Evolutionary conservation across 1,140 invertebrate species (phyloP).

Genomic region (Colletes gigas): DNA sequence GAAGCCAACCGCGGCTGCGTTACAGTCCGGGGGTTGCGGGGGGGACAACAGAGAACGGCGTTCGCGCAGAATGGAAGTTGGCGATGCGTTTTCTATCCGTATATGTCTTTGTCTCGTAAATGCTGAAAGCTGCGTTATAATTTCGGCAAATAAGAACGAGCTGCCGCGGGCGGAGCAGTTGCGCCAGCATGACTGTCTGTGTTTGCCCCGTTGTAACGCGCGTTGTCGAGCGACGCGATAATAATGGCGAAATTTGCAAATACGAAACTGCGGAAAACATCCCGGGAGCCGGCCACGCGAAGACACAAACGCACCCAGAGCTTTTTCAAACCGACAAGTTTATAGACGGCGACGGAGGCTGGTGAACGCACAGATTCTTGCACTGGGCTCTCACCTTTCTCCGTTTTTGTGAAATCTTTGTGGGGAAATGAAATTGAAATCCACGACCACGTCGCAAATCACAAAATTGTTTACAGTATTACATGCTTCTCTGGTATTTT

Average conservation of each 20-base stretch:
- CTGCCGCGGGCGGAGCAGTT: neutral
- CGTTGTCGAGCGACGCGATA: neutral
- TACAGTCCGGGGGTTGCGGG: conserved; percentile 2
- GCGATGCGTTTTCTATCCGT: conserved; percentile 43
- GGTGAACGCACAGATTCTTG: too few species aligned
- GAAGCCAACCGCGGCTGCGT: conserved; percentile 35
- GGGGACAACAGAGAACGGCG: neutral
- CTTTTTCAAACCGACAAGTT: neutral
- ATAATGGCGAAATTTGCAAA: conserved; percentile 7
- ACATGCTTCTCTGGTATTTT: too few species aligned
- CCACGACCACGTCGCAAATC: too few species aligned
- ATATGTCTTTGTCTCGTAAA: conserved; percentile 37
- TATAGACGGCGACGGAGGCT: neutral
- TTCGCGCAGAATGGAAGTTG: neutral
- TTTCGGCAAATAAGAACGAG: conserved; percentile 53
- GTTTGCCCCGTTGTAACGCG: neutral
- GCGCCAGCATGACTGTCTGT: too few species aligned
- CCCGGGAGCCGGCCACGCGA: too few species aligned
- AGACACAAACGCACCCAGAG: neutral
- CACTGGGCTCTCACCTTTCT: too few species aligned
- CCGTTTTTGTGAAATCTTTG: too few species aligned
- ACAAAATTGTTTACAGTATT: too few species aligned
- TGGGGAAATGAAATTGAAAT: too few species aligned
- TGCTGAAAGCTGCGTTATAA: conserved; percentile 44
- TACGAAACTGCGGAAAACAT: neutral